A percentile compares a stretch with the other conserved stretches of the same genome.
phyloP scores from a whole-genome alignment of 2,888 invertebrate genomes.

The Sinohyriopsis cumingii region DNA sequence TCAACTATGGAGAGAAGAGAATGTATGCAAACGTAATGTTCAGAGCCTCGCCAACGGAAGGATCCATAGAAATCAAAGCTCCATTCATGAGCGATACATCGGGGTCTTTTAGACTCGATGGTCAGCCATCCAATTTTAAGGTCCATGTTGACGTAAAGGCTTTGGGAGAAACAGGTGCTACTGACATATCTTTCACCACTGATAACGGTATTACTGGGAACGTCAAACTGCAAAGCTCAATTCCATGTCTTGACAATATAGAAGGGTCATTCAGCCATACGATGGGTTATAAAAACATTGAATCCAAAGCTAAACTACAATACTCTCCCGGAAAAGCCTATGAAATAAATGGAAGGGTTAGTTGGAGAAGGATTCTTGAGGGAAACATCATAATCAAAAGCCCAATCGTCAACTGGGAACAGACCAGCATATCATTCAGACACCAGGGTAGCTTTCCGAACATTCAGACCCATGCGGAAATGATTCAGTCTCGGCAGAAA shows the following conservation, averaged over 20 bases:
- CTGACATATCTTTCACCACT: no score
- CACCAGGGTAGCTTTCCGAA: conserved; percentile 16
- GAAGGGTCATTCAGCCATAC: no score
- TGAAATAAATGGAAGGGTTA: conserved; percentile 13
- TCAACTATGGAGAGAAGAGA: conserved; percentile 1
- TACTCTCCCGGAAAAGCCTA: conserved; percentile 2
- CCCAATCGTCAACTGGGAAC: conserved; percentile 34
- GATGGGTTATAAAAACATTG: neutral
- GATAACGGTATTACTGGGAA: no score
- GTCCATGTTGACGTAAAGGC: neutral
- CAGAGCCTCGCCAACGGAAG: neutral
- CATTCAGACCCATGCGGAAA: conserved; percentile 18
- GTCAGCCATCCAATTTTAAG: conserved; percentile 2
- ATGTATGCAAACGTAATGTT: no score
- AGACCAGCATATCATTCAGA: conserved; percentile 12
- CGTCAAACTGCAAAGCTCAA: no score
- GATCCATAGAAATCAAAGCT: conserved; percentile 5
- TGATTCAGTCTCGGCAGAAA: conserved; percentile 12
- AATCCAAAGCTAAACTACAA: neutral
- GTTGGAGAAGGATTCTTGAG: conserved; percentile 12
- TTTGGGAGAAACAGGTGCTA: no score
- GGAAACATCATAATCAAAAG: conserved; percentile 34
- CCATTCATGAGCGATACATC: conserved; percentile 7
- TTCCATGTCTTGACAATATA: no score
- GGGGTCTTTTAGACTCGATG: conserved; percentile 10